These are phyloP conservation scores for Argyresthia albistria DNA, from an alignment of 2,888 invertebrate genomes.

Conservation along the genomic window DNA sequence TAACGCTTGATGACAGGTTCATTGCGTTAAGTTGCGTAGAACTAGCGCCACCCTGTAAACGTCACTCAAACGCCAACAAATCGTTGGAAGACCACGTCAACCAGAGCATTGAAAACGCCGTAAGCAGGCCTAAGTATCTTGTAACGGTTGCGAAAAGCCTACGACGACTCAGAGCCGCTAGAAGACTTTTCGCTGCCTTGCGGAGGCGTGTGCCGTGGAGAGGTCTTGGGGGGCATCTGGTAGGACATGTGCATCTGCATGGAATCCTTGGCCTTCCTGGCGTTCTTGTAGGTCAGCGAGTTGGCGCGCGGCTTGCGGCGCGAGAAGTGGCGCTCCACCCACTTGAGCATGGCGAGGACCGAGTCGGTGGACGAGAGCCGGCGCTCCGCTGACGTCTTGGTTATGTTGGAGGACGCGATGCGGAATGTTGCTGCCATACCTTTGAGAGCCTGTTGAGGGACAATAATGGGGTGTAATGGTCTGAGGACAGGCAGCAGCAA, in stretches of 20 bases:
- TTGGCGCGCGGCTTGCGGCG: constrained; percentile 83
- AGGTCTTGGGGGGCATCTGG: constrained; percentile 45
- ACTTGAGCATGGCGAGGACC: constrained; percentile 89
- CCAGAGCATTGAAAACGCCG: too few relatives aligned
- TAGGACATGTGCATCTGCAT: constrained; percentile 86
- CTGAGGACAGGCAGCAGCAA: too few relatives aligned
- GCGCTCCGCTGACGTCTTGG: constrained; percentile 88
- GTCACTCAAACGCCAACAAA: too few relatives aligned
- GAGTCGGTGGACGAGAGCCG: constrained; percentile 92
- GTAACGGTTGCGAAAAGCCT: constrained; percentile 14
- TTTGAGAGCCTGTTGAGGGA: constrained; percentile 79
- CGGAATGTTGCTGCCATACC: constrained; percentile 96
- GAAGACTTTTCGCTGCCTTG: constrained; percentile 31
- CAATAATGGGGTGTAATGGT: neutral
- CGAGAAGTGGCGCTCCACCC: constrained; percentile 90
- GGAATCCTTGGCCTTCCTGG: constrained; percentile 76
- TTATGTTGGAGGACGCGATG: constrained; percentile 87
- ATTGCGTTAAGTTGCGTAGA: too few relatives aligned
- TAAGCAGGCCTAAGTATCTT: too few relatives aligned
- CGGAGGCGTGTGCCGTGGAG: constrained; percentile 43
- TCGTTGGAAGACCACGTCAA: too few relatives aligned
- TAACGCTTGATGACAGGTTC: too few relatives aligned
- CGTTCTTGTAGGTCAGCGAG: constrained; percentile 74
- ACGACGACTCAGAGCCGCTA: constrained; percentile 59
- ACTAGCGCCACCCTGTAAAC: too few relatives aligned